These are phyloP conservation scores for Laothoe populi DNA, from an alignment of 2,888 invertebrate species.

Conservation along the genomic window DNA sequence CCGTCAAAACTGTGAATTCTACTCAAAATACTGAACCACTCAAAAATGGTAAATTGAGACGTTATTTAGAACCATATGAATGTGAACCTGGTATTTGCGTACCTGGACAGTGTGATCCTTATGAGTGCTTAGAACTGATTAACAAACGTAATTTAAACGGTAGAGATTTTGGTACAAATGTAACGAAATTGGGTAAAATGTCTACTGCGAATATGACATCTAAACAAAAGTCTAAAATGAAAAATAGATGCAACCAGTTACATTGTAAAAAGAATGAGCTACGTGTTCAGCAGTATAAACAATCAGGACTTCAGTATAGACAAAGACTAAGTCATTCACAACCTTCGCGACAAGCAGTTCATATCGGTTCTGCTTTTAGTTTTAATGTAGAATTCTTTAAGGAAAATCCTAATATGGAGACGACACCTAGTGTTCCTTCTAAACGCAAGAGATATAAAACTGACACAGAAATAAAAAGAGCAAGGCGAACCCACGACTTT, in stretches of 20 bases:
- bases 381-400: constrained; percentile 48
- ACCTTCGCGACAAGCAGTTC: constrained; percentile 43
- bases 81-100: constrained; percentile 50
- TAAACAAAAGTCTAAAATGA: constrained; percentile 31
- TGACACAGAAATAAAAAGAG: neutral
- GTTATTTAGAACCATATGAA: constrained; percentile 46
- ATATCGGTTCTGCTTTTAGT: constrained; percentile 48
- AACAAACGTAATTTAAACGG: constrained; percentile 33
- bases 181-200: constrained; percentile 29
- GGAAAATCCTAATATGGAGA: constrained; percentile 33
- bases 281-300: constrained; percentile 4
- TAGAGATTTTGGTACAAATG: constrained; percentile 36
- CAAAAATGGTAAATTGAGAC: constrained; percentile 24
- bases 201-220: constrained; percentile 36
- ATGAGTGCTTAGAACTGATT: constrained; percentile 41
- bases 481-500: neutral
- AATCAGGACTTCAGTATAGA: too few relatives aligned
- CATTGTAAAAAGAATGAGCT: constrained; percentile 13
- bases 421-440: constrained; percentile 2
- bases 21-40: constrained; percentile 19
- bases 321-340: neutral
- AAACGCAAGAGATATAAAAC: constrained; percentile 24
- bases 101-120: constrained; percentile 50
- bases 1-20: constrained; percentile 7
- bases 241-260: constrained; percentile 26